Conservation (phyloP, 1,140 invertebrate genomes). For the Globodera ellingtonae region DNA sequence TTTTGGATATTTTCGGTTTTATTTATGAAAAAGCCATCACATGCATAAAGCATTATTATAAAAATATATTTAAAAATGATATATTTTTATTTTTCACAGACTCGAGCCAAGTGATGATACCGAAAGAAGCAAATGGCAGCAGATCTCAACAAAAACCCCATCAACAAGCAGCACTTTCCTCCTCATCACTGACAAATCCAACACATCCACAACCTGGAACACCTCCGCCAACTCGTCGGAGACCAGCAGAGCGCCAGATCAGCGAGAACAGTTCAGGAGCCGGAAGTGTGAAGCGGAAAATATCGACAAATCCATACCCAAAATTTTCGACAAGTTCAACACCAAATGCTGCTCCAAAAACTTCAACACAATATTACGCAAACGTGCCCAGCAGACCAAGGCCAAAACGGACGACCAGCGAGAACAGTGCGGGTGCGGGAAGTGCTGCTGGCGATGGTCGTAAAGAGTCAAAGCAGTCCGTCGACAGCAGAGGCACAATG, state of each 20-base stretch:
- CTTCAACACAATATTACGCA: background rate
- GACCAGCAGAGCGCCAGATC: too few species aligned
- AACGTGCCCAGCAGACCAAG: background rate
- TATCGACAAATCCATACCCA: slow-evolving; percentile 2
- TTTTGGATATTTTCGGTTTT: too few species aligned
- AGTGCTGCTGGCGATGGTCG: background rate
- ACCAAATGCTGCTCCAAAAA: background rate
- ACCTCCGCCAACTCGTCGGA: too few species aligned
- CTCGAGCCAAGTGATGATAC: background rate
- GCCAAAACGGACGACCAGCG: background rate
- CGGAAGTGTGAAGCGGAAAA: background rate
- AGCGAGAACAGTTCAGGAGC: too few species aligned
- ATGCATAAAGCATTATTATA: too few species aligned
- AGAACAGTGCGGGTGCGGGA: background rate
- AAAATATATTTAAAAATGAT: too few species aligned
- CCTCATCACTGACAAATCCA: background rate
- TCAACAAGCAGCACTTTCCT: too few species aligned
- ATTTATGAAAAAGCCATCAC: too few species aligned
- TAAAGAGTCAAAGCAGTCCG: slow-evolving; percentile 29
- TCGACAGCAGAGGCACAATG: slow-evolving; percentile 13
- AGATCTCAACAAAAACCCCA: background rate
- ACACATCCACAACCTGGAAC: too few species aligned
- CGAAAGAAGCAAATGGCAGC: background rate
- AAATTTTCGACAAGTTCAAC: background rate
- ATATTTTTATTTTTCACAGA: background rate